These are phyloP conservation scores for Rhingia rostrata DNA, from an alignment of 2,888 invertebrate genomes.

Conservation along the genomic window DNA sequence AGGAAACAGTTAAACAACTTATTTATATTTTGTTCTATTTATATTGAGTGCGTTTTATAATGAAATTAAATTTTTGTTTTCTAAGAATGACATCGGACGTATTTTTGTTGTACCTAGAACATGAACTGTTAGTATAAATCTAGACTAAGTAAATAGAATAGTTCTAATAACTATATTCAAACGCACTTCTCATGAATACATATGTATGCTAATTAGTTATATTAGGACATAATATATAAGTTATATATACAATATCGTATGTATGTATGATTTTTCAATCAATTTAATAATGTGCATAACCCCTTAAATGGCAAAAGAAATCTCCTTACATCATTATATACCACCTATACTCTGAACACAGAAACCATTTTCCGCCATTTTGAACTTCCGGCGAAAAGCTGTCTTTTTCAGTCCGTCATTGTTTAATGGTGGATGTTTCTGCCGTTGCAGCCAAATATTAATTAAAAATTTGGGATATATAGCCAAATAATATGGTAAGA, in stretches of 20 bases:
- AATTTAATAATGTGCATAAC: background rate
- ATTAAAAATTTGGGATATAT: constrained; percentile 78
- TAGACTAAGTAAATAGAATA: no score
- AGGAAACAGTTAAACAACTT: no score
- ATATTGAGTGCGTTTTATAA: no score
- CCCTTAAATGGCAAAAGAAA: background rate
- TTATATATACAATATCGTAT: no score
- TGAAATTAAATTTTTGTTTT: no score
- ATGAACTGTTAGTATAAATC: no score
- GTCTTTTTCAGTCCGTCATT: constrained; percentile 82
- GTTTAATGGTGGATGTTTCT: constrained; percentile 81
- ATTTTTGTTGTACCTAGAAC: no score
- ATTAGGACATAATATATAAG: background rate
- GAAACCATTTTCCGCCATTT: constrained; percentile 71
- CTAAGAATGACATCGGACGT: no score
- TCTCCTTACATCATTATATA: background rate
- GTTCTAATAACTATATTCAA: no score
- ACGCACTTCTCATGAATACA: no score
- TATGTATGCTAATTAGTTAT: no score
- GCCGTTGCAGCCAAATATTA: constrained; percentile 79
- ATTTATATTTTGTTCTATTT: no score
- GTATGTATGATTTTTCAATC: background rate
- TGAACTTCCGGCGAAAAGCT: constrained; percentile 79
- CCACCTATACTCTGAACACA: constrained; percentile 35
- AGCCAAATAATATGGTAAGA: constrained; percentile 81